These are phyloP conservation scores for Norana najaformis DNA, from an alignment of 2,888 invertebrate genomes.

Conservation along the genomic window DNA sequence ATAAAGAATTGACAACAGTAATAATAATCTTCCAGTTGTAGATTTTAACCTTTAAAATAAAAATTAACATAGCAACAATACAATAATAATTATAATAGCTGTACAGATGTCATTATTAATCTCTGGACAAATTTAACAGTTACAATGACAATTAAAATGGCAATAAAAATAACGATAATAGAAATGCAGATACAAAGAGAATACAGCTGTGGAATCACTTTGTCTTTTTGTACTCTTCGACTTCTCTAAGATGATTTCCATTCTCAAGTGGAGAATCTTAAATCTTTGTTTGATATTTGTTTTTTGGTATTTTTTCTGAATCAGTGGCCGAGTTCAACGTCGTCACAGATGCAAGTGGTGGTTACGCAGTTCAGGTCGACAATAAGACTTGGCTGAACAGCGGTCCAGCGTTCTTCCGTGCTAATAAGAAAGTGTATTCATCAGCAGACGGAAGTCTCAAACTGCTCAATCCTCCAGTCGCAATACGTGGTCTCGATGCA, in stretches of 20 bases:
- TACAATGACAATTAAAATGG: too few species aligned
- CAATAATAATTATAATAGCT: background rate
- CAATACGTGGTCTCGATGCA: background rate
- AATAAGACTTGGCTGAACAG: slow-evolving; percentile 7
- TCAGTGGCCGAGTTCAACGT: background rate
- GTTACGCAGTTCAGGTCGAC: background rate
- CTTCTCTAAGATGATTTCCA: background rate
- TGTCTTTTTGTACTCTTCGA: background rate
- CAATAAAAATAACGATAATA: too few species aligned
- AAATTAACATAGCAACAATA: background rate
- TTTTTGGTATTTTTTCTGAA: background rate
- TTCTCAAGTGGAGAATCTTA: background rate
- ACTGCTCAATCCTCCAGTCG: background rate
- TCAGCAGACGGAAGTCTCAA: background rate
- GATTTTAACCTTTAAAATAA: background rate
- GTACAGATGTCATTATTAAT: background rate
- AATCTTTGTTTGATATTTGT: too few species aligned
- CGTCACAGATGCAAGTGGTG: background rate
- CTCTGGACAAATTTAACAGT: background rate
- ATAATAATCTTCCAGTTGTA: too few species aligned
- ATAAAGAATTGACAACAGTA: too few species aligned
- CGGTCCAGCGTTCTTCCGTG: background rate
- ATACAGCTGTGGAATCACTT: too few species aligned
- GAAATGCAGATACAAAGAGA: background rate
- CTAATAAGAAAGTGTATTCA: background rate